These are phyloP conservation scores for Epinephelus awoara DNA, from an alignment of 2,797 vertebrate genomes.

Conservation along the genomic window DNA sequence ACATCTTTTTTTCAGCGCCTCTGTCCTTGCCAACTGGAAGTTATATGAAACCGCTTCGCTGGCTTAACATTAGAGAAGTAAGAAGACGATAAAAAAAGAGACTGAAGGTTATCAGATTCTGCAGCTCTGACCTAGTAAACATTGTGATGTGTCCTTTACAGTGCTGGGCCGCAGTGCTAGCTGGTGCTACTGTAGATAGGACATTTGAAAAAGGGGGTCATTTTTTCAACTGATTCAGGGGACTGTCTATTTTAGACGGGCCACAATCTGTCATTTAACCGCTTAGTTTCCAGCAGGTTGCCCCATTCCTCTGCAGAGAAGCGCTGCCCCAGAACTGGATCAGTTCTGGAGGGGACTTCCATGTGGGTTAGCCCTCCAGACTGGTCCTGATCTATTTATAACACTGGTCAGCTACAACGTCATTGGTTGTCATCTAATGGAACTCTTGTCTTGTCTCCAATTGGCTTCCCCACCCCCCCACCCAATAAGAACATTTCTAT, in stretches of 20 bases:
- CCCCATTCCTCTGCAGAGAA: constrained; percentile 43
- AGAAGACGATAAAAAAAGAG: constrained; percentile 1
- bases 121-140: constrained; percentile 61
- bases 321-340: constrained; percentile 56
- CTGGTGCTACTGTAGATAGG: constrained; percentile 36
- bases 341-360: constrained; percentile 44
- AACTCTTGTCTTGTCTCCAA: constrained; percentile 41
- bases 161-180: not conserved
- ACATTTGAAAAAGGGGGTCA: constrained; percentile 60
- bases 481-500: constrained; percentile 15
- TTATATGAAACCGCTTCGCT: constrained; percentile 5
- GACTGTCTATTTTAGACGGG: constrained; percentile 69
- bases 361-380: constrained; percentile 62
- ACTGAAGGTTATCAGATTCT: constrained; percentile 47
- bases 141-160: constrained; percentile 34
- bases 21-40: constrained; percentile 12
- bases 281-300: constrained; percentile 45
- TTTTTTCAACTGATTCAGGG: constrained; percentile 51
- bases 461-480: not conserved
- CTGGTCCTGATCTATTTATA: constrained; percentile 51
- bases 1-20: not conserved
- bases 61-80: constrained; percentile 21
- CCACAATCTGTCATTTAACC: constrained; percentile 64
- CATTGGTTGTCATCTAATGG: constrained; percentile 14
- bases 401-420: constrained; percentile 11